Evolutionary conservation across 2,113 vertebrate species (phyloP).

Genomic region (Pedetes capensis): DNA sequence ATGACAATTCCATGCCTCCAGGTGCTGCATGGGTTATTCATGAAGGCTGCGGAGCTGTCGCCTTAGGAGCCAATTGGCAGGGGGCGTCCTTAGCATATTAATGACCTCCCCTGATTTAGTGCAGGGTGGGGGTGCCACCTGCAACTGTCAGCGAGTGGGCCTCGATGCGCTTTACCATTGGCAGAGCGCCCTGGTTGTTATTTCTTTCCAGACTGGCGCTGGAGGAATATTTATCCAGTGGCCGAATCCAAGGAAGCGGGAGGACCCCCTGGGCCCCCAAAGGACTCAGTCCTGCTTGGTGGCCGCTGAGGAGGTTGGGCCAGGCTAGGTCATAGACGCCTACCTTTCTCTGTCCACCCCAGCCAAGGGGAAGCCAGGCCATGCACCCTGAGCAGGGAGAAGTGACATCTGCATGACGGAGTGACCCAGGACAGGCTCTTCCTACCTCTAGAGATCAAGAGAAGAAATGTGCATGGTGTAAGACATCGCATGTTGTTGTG

Average conservation of each 20-base stretch:
- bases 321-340: conserved; percentile 52
- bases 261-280: conserved; percentile 51
- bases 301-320: not conserved
- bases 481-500: too few relatives aligned
- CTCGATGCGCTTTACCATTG: conserved; percentile 68
- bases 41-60: conserved; percentile 82
- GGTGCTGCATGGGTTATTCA: conserved; percentile 86
- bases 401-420: conserved; percentile 95
- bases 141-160: conserved; percentile 74
- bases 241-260: conserved; percentile 42
- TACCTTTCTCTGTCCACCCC: conserved; percentile 82
- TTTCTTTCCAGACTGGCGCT: conserved; percentile 61
- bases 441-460: not conserved
- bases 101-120: conserved; percentile 83
- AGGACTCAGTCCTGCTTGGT: not conserved
- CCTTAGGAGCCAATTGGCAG: conserved; percentile 84
- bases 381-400: conserved; percentile 87
- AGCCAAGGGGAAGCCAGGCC: conserved; percentile 86
- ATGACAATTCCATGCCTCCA: conserved; percentile 86
- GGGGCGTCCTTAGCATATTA: conserved; percentile 85
- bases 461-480: not conserved
- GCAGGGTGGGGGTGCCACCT: conserved; percentile 78
- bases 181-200: conserved; percentile 54
- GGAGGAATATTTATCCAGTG: conserved; percentile 66
- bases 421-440: conserved; percentile 79